phyloP scores from a whole-genome alignment of 1,140 invertebrate species.

The Neodiprion pinetum region DNA sequence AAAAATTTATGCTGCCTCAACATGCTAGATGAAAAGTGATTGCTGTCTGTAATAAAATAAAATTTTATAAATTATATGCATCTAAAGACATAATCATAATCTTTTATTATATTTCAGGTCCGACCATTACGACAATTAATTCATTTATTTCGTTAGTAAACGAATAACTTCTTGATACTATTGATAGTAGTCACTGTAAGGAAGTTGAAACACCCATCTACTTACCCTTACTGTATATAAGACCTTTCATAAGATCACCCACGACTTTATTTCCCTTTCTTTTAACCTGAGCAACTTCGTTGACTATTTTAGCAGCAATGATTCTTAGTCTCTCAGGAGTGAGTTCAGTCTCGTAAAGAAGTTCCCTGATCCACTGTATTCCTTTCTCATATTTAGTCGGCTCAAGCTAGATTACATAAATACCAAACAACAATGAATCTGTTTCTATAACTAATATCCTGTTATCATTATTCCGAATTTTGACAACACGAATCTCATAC shows the following conservation, averaged over 20 bases:
- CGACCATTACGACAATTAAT: background rate
- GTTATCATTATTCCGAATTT: slow-evolving; percentile 3
- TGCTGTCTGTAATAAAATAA: slow-evolving; percentile 69
- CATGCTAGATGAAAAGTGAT: slow-evolving; percentile 72
- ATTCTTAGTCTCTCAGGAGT: slow-evolving; percentile 77
- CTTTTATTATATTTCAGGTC: background rate
- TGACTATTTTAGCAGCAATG: slow-evolving; percentile 77
- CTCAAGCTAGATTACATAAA: slow-evolving; percentile 69
- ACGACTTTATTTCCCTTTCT: slow-evolving; percentile 69
- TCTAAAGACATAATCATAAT: slow-evolving; percentile 12
- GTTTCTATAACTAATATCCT: background rate
- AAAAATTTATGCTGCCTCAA: slow-evolving; percentile 82
- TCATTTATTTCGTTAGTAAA: no score
- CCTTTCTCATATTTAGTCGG: slow-evolving; percentile 77
- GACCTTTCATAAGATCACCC: slow-evolving; percentile 67
- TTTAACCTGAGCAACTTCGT: slow-evolving; percentile 77
- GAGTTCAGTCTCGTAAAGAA: slow-evolving; percentile 76
- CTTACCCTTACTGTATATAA: slow-evolving; percentile 70
- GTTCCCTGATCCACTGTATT: slow-evolving; percentile 78
- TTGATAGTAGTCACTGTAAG: no score
- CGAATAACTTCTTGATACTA: no score
- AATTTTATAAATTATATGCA: slow-evolving; percentile 11
- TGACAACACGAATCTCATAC: slow-evolving; percentile 41
- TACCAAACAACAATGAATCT: background rate
- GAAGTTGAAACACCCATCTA: no score